Percentiles rank a stretch among this genome's conserved stretches.
phyloP scores from a whole-genome alignment of 2,797 vertebrate genomes.

The Sebastes taczanowskii region DNA sequence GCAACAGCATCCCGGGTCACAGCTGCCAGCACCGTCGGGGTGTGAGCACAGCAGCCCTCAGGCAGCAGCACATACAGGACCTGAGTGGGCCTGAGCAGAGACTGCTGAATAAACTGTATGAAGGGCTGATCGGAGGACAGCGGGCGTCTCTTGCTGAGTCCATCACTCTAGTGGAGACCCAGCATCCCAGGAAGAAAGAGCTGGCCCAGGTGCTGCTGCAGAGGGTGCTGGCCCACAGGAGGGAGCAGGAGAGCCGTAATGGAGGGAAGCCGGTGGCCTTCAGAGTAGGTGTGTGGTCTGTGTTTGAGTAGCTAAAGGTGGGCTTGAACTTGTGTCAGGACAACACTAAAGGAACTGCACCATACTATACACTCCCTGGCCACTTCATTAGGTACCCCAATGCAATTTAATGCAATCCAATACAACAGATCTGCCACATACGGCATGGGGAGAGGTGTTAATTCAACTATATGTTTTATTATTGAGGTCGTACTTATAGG shows the following conservation, averaged over 20 bases:
- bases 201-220: conserved; percentile 94
- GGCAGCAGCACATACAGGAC: conserved; percentile 66
- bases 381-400: background rate
- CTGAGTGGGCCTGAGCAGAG: conserved; percentile 87
- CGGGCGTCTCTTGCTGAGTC: conserved; percentile 93
- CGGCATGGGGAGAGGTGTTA: no score
- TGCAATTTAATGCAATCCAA: background rate
- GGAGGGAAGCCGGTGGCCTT: conserved; percentile 91
- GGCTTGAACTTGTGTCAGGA: background rate
- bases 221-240: conserved; percentile 88
- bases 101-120: conserved; percentile 86
- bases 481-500: background rate
- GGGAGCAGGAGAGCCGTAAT: conserved; percentile 86
- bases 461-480: background rate
- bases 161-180: conserved; percentile 95
- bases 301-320: conserved; percentile 32
- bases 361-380: no score
- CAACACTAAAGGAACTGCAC: background rate
- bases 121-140: conserved; percentile 87
- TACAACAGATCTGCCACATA: background rate
- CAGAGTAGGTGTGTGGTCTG: conserved; percentile 92
- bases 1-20: background rate
- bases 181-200: conserved; percentile 91
- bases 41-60: conserved; percentile 72
- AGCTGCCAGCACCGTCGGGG: conserved; percentile 52